Base-by-base conservation (phyloP, 2,888 invertebrate species). In the Macrosoma leucophasiata region DNA sequence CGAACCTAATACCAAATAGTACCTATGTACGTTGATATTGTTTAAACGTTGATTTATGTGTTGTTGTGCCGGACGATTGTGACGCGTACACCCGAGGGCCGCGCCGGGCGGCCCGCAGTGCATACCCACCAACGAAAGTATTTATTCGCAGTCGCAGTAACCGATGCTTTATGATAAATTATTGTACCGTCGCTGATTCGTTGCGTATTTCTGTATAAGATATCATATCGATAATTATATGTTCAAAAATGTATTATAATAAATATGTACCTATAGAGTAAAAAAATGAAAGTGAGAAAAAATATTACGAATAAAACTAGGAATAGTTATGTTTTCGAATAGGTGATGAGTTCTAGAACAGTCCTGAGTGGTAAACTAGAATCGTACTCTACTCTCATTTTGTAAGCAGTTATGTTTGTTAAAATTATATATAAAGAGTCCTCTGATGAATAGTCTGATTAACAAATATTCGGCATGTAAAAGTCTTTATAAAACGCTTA, bases 401-500 rank as follows among this genome's bases (percentile, higher is more conserved):
- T 73, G 79, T 77, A 77, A 81, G 75, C 82, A 72, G 81, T 81
- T 82, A 77, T 76, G 81, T 82, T 81, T 82, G 79, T 81, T 79
- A 71, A 77, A 79, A 75, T 78, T 75, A 81, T 81, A 81, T 79
- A 78, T 70, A 62, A 79, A 78, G 77, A 82, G 82, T 82, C 82
- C 82, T 82, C 79, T 82, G 72, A 81, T 72, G 79, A 81, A 84
- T 82, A 82, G 82, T 82, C 82, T 84, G 84, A 84, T 79, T 81
- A 82, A 77, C 75, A 66, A 82, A 78, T 82, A 81, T 82, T 81
- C 79, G 82, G 82, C 82, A 82, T 82, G 82, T 82, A 78, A 82
- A 82, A 81, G 82, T 84, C 82, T 84, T 82, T 81, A 82, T 82
- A 81, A 84, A 84, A 81, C 84, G 84, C 84, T 84, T 84, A 84